Base-by-base conservation (phyloP, 2,888 invertebrate genomes). In the Fragum whitleyi region DNA sequence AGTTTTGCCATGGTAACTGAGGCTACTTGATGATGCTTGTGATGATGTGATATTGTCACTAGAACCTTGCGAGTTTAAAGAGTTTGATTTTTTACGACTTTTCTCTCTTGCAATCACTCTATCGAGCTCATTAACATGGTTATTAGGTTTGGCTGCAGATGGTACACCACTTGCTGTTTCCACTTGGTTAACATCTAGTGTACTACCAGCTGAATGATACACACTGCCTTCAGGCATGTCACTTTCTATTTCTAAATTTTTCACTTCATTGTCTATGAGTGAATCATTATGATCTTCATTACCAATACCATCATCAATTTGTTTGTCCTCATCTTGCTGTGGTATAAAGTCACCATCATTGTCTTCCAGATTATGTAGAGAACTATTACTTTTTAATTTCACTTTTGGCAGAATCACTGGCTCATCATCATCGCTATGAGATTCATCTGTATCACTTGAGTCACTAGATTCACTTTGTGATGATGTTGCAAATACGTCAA, bases 51-150 rank as follows among this genome's bases (percentile, higher is more conserved):
- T 75, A 6, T 77, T 72, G 26, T 81, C 85, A 78, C 85, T 85
- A 26, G 79, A 77, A 28, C 82, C 82, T 47, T 80, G 85, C 26
- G 85, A 82, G 70, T 81, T 78, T 23, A 85, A 55, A 2, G 78
- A 68, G 26, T 67, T 72, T 26, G 79, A 81, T 51, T 81, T 85
- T 19, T 59, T 57, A 28, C 84, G 39, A 74, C 81, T 79, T 57
- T 74, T 65, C 55, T 85, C 84, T 69, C 84, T 59, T 1, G 84
- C 84, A 68, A 85, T 81, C 14, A 85, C 74, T 28, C 79, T 69
- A 47, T 81, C 79, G 14, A 85, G 61, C 67, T 85, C 84, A n/a
- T 73, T 79, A n/a, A 69, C 55, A 1, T 65, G 74, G 21, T 53
- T 47, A 26, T 65, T 65, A 14, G 65, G 39, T 65, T 19, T 39